phyloP scores from a whole-genome alignment of 2,113 vertebrate species.

The Sphyrna mokarran region DNA sequence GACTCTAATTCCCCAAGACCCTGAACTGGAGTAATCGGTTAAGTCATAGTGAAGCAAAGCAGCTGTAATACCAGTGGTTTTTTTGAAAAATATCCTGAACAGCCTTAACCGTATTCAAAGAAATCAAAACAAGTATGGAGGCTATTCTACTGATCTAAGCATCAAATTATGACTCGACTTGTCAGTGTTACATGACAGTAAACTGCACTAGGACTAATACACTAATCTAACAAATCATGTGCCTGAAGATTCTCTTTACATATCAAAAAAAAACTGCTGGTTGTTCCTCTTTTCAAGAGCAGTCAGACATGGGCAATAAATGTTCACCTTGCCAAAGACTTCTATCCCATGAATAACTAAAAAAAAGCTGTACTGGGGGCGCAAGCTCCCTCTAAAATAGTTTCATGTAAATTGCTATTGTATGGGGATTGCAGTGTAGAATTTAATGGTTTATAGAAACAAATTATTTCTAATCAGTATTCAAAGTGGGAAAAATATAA shows the following conservation, averaged over 20 bases:
- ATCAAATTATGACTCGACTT: background rate
- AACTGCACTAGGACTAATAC: background rate
- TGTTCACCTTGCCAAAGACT: no score
- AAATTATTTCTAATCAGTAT: background rate
- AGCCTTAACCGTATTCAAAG: background rate
- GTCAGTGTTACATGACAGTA: background rate
- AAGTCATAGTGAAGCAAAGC: no score
- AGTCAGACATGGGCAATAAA: no score
- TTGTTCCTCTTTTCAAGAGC: no score
- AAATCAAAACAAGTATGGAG: background rate
- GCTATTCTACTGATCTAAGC: background rate
- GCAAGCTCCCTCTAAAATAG: background rate
- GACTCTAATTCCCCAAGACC: no score
- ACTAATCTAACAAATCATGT: background rate
- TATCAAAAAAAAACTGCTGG: background rate
- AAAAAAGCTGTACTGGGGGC: background rate
- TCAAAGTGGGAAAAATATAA: background rate
- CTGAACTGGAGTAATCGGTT: no score
- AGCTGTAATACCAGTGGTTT: background rate
- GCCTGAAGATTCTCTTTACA: background rate
- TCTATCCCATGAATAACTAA: no score
- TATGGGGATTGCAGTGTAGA: background rate
- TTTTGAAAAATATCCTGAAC: background rate
- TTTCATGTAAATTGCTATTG: background rate
- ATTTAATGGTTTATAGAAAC: background rate